Percentiles rank a stretch among this genome's conserved stretches.
Evolutionary conservation across 2,797 vertebrate species (phyloP).

Genomic region (Psittacula derbiana): DNA sequence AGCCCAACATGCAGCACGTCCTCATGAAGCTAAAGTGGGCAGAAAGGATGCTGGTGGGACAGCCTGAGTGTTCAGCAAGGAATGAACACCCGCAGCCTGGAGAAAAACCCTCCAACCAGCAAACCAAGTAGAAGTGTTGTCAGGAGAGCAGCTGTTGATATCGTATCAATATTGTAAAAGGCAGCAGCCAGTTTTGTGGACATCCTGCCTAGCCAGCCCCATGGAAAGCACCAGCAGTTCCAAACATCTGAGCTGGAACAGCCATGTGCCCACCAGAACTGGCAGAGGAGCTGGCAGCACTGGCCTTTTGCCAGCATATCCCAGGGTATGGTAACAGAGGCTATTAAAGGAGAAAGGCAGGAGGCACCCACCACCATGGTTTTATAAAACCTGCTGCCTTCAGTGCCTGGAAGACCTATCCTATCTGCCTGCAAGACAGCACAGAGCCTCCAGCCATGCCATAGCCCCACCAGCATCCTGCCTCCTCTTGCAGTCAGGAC

Average conservation of each 20-base stretch:
- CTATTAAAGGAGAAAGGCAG: neutral
- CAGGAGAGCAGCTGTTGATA: neutral
- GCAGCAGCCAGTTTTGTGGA: neutral
- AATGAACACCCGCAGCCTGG: neutral
- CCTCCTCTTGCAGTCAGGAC: neutral
- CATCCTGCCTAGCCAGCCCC: neutral
- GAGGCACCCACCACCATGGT: accelerated
- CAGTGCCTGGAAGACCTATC: neutral
- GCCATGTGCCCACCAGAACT: too few species aligned
- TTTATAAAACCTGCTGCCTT: neutral
- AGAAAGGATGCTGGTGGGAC: neutral
- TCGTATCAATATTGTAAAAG: accelerated
- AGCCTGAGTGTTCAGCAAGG: neutral
- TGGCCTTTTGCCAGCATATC: neutral
- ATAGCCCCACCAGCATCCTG: neutral
- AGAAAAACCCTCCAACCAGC: neutral
- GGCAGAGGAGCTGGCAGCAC: neutral
- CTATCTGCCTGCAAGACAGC: neutral
- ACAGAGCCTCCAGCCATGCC: neutral
- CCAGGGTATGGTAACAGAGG: neutral
- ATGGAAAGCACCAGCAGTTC: accelerated
- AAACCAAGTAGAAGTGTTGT: neutral
- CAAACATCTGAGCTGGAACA: neutral
- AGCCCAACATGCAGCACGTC: neutral
- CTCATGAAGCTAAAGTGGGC: neutral